phyloP scores from a whole-genome alignment of 2,888 invertebrate species.

The Tiliacea aurago region DNA sequence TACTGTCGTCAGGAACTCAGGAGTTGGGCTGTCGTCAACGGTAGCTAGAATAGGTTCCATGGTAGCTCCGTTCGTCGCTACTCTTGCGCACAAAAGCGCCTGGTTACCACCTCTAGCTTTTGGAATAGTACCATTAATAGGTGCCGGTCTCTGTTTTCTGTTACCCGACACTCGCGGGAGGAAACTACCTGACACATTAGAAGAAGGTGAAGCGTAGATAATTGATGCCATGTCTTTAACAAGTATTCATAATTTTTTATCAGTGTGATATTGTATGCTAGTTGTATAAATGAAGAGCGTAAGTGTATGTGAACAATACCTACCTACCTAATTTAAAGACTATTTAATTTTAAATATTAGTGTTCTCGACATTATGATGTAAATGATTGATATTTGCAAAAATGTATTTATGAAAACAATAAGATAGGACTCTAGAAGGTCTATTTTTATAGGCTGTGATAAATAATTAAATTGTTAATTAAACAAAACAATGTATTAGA shows the following conservation, averaged over 20 bases:
- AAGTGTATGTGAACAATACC: slow-evolving; percentile 41
- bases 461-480: slow-evolving; percentile 64
- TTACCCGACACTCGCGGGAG: slow-evolving; percentile 95
- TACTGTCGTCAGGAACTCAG: slow-evolving; percentile 96
- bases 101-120: slow-evolving; percentile 94
- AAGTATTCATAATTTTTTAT: slow-evolving; percentile 66
- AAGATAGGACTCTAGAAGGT: slow-evolving; percentile 58
- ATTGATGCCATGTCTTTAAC: slow-evolving; percentile 40
- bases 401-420: slow-evolving; percentile 43
- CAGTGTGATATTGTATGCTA: slow-evolving; percentile 30
- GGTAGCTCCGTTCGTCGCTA: slow-evolving; percentile 95
- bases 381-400: slow-evolving; percentile 40
- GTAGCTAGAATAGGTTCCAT: slow-evolving; percentile 96
- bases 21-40: slow-evolving; percentile 96
- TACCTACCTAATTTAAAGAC: slow-evolving; percentile 47
- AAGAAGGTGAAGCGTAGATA: slow-evolving; percentile 92
- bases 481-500: slow-evolving; percentile 34
- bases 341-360: slow-evolving; percentile 45
- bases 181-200: slow-evolving; percentile 94
- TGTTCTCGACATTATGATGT: slow-evolving; percentile 37
- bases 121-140: slow-evolving; percentile 92
- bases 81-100: slow-evolving; percentile 88
- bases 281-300: slow-evolving; percentile 36
- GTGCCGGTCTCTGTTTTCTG: slow-evolving; percentile 92
- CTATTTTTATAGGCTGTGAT: slow-evolving; percentile 83